phyloP scores from a whole-genome alignment of 2,113 vertebrate genomes.

The Sinocyclocheilus grahami region DNA sequence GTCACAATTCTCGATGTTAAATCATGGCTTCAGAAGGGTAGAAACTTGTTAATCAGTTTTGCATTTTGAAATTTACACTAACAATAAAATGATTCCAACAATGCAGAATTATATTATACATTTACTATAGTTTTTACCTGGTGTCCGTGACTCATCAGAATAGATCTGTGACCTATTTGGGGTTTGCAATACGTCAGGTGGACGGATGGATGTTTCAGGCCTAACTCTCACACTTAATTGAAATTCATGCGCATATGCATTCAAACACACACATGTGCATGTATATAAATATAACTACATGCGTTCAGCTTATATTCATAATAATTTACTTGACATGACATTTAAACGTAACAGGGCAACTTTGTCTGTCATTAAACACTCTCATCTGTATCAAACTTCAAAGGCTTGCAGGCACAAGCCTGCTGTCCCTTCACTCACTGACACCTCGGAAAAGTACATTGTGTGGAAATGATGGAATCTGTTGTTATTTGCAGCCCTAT shows the following conservation, averaged over 20 bases:
- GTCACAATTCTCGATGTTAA: no score
- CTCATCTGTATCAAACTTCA: conserved; percentile 12
- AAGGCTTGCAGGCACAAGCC: conserved; percentile 17
- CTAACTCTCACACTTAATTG: not conserved
- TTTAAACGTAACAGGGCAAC: not conserved
- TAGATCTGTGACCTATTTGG: not conserved
- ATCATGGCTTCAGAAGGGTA: no score
- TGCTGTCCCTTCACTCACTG: not conserved
- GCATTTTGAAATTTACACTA: not conserved
- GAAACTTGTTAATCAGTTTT: no score
- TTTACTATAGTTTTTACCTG: not conserved
- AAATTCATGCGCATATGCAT: not conserved
- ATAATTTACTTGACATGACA: not conserved
- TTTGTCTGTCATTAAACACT: conserved; percentile 36
- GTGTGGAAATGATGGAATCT: conserved; percentile 13
- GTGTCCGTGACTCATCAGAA: not conserved
- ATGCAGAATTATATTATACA: not conserved
- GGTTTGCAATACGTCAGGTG: not conserved
- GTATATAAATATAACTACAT: not conserved
- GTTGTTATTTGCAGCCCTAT: not conserved
- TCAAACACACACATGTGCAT: not conserved
- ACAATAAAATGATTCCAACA: not conserved
- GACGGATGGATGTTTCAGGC: not conserved
- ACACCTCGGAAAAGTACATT: not conserved
- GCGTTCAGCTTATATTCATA: not conserved